phyloP scores from a whole-genome alignment of 2,113 vertebrate genomes.

The Poeciliopsis retropinna region DNA sequence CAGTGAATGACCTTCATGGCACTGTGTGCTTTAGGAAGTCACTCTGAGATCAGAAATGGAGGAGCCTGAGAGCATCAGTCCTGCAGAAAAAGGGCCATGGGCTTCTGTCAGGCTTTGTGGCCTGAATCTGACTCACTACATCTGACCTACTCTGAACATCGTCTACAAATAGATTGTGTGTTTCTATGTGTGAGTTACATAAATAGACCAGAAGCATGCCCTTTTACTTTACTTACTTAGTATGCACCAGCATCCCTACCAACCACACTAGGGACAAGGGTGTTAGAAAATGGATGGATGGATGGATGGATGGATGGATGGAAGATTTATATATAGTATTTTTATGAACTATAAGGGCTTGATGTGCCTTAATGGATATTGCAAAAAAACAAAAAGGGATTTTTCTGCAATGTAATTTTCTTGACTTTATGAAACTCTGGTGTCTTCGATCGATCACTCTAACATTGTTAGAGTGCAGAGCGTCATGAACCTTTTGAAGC shows the following conservation, averaged over 20 bases:
- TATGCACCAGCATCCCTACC: too few relatives aligned
- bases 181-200: not conserved
- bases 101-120: slow-evolving; percentile 24
- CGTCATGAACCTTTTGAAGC: not conserved
- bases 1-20: slow-evolving; percentile 55
- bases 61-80: slow-evolving; percentile 40
- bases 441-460: not conserved
- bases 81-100: slow-evolving; percentile 39
- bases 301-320: too few relatives aligned
- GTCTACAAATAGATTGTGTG: slow-evolving; percentile 11
- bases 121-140: slow-evolving; percentile 26
- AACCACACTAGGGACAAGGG: too few relatives aligned
- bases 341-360: too few relatives aligned
- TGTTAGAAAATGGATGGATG: too few relatives aligned
- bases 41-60: slow-evolving; percentile 18
- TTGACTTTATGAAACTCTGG: not conserved
- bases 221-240: too few relatives aligned
- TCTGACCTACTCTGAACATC: slow-evolving; percentile 30
- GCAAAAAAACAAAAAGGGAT: too few relatives aligned
- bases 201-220: not conserved
- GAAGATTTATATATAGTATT: too few relatives aligned
- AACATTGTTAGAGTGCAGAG: not conserved
- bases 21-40: slow-evolving; percentile 4
- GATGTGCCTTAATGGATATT: too few relatives aligned
- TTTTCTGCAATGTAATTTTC: too few relatives aligned